Base-by-base conservation (phyloP, 2,888 invertebrate genomes). In the Chrysopilus asiliformis region DNA sequence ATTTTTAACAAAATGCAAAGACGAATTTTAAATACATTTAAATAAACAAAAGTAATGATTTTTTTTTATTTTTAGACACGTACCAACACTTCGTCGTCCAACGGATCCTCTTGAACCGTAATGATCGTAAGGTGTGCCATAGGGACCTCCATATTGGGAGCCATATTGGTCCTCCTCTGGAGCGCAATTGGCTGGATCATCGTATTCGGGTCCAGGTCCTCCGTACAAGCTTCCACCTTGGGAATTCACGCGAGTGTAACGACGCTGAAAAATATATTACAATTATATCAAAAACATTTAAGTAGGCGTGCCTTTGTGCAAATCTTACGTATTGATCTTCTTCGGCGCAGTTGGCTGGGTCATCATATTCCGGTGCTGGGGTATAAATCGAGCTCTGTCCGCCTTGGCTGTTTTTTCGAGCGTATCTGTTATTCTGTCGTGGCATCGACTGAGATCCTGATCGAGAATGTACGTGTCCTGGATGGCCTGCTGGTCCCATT, bases 81-180 rank as follows among this genome's bases (percentile, higher is more conserved):
- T 45, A 58, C 67, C 61, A 55, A 72, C 70, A 55, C 72, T 72
- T 43, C 72, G 68, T 47, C 72, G 66, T 64, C 79, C 79, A 53
- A 85, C 81, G 48, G 84, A 84, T 45, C 83, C 82, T 32, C 86
- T 79, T 42, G 86, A 85, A 48, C 86, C 86, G 53, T 86, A 86
- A 60, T 86, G 86, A 65, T 86, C 86, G 64, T 86, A 87, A 42
- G 87, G 86, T 32, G 86, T 85, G 42, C 85, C 86, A 53, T 79
- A 79, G 42, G 71, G 72, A 15, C 60, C 64, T 29, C 64, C 64
- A 61, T 87, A 87, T 50, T 86, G 85, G 50, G 85, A 85, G 50
- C 87, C 83, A 64, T 89, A 89, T 52, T 86, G 87, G 58, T 89
- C 87, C 61, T 87, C 87, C 58, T 89, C 89, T 32, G 85, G 84